Conservation (phyloP, 1,140 invertebrate genomes). For the Drosophila neocordata region DNA sequence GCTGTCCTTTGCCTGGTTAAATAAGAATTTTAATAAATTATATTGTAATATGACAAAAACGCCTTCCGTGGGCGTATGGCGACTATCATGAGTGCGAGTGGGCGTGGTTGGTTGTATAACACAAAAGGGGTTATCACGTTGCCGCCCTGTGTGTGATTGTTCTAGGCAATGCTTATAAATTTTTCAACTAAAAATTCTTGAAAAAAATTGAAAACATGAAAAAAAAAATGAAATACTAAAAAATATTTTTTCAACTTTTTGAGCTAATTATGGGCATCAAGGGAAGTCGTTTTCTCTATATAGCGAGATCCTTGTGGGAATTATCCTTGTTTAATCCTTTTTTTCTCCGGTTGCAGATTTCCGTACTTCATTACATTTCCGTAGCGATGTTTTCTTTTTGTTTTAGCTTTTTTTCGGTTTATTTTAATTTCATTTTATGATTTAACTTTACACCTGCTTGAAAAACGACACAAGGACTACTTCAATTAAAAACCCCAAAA, state of each 20-base stretch:
- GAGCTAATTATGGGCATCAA: constrained; percentile 70
- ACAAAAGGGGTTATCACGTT: constrained; percentile 13
- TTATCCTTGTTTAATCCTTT: constrained; percentile 64
- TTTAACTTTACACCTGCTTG: constrained; percentile 82
- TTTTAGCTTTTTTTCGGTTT: constrained; percentile 58
- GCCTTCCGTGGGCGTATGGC: constrained; percentile 21
- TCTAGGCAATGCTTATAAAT: constrained; percentile 50
- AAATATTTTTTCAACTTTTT: constrained; percentile 43
- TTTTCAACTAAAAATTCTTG: constrained; percentile 63
- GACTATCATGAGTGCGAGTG: background rate
- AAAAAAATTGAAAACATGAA: constrained; percentile 44
- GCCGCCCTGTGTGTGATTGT: constrained; percentile 24
- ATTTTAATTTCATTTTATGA: constrained; percentile 83
- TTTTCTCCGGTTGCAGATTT: constrained; percentile 26
- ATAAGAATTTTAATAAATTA: constrained; percentile 80
- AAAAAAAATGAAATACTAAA: constrained; percentile 40
- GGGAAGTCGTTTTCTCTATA: constrained; percentile 18
- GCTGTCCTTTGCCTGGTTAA: constrained; percentile 44
- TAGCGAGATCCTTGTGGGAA: constrained; percentile 42
- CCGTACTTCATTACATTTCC: constrained; percentile 72
- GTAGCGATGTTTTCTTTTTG: constrained; percentile 1
- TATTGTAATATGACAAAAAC: constrained; percentile 69
- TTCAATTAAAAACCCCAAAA: constrained; percentile 76
- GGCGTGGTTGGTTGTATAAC: constrained; percentile 7
- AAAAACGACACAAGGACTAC: constrained; percentile 55